Conservation (phyloP, 1,140 invertebrate species). For the Aphaenogaster ashmeadi region DNA sequence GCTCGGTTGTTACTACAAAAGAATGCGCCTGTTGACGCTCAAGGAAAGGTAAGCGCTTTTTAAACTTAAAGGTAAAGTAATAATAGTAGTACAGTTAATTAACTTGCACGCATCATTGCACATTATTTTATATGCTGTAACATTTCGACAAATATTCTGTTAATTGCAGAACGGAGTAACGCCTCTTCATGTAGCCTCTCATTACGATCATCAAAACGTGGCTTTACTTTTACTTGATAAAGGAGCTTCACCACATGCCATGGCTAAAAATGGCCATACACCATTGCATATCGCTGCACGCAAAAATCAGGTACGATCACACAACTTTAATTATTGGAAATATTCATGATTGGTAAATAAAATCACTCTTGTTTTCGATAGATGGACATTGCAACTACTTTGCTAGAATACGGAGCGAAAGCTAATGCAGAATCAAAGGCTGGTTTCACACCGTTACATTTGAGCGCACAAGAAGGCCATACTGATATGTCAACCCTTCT, state of each 20-base stretch:
- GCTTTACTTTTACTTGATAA: constrained; percentile 96
- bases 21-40: constrained; percentile 96
- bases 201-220: constrained; percentile 98
- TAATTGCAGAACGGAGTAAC: constrained; percentile 95
- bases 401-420: constrained; percentile 97
- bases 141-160: constrained; percentile 22
- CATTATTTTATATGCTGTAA: constrained; percentile 4
- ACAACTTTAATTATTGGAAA: neutral
- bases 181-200: constrained; percentile 98
- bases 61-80: neutral
- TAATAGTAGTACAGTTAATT: neutral
- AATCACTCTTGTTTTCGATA: constrained; percentile 72
- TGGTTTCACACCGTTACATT: constrained; percentile 97
- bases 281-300: constrained; percentile 99
- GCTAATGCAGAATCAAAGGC: constrained; percentile 96
- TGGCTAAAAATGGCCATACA: constrained; percentile 99
- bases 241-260: constrained; percentile 97
- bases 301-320: constrained; percentile 95
- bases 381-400: constrained; percentile 96
- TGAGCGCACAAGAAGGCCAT: constrained; percentile 97
- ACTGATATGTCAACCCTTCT: constrained; percentile 96
- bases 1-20: constrained; percentile 95
- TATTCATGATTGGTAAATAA: neutral
- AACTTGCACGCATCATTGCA: neutral
- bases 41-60: constrained; percentile 92